These are phyloP conservation scores for Parnassius smintheus DNA, from an alignment of 2,888 invertebrate species.

Conservation along the genomic window DNA sequence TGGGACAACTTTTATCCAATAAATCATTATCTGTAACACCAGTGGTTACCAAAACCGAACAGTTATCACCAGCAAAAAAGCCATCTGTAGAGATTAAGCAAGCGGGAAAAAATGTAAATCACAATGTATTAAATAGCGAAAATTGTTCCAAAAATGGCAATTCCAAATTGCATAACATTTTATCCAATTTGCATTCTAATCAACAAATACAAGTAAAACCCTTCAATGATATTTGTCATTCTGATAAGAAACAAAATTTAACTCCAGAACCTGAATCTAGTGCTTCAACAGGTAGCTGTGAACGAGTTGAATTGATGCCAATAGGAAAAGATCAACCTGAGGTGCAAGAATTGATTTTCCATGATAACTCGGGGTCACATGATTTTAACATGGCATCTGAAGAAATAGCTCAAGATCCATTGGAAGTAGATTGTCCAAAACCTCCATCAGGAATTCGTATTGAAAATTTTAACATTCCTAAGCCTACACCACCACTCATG, in stretches of 20 bases:
- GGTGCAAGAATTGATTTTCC: slow-evolving; percentile 68
- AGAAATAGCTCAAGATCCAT: slow-evolving; percentile 70
- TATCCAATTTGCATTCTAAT: slow-evolving; percentile 70
- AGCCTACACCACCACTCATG: slow-evolving; percentile 38
- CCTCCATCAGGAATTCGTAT: slow-evolving; percentile 35
- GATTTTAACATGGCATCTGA: slow-evolving; percentile 58
- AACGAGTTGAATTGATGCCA: slow-evolving; percentile 48
- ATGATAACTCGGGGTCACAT: slow-evolving; percentile 65
- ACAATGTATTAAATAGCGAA: slow-evolving; percentile 66
- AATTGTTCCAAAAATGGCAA: slow-evolving; percentile 78
- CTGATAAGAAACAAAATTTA: slow-evolving; percentile 51
- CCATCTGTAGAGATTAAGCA: slow-evolving; percentile 51
- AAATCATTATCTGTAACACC: slow-evolving; percentile 65
- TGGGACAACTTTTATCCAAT: slow-evolving; percentile 68
- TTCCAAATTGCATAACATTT: slow-evolving; percentile 73
- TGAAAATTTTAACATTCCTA: slow-evolving; percentile 46
- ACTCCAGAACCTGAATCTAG: slow-evolving; percentile 59
- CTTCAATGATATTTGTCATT: slow-evolving; percentile 53
- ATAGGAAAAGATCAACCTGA: slow-evolving; percentile 56
- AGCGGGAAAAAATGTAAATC: slow-evolving; percentile 52
- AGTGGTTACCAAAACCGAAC: slow-evolving; percentile 48
- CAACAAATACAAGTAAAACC: slow-evolving; percentile 64
- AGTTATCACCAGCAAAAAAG: slow-evolving; percentile 51
- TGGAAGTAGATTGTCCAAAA: slow-evolving; percentile 59
- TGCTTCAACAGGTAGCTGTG: slow-evolving; percentile 62